A percentile compares a stretch with the other conserved stretches of the same genome.
Evolutionary conservation across 2,797 vertebrate genomes (phyloP).

Genomic region (Melanogrammus aeglefinus): DNA sequence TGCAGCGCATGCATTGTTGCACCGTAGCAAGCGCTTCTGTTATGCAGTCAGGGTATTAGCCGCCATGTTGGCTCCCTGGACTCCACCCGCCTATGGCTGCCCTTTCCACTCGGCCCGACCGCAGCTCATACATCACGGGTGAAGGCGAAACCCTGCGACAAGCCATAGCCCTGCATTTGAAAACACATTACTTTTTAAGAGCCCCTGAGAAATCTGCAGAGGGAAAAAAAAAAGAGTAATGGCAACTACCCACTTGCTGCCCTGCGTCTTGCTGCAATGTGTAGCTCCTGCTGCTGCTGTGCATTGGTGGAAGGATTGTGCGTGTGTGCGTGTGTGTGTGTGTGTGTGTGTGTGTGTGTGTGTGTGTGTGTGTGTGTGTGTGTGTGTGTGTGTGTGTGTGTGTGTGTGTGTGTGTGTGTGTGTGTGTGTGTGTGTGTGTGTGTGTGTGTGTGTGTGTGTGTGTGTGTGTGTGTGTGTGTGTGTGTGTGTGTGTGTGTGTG

Average conservation of each 20-base stretch:
- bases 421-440: no score
- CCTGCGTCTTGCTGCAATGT: conserved; percentile 53
- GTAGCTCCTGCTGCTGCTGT: background rate
- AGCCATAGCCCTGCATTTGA: conserved; percentile 63
- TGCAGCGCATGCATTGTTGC: no score
- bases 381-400: no score
- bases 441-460: conserved; percentile 11
- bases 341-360: no score
- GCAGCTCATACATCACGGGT: conserved; percentile 56
- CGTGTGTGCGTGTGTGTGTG: background rate
- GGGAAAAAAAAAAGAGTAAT: conserved; percentile 52
- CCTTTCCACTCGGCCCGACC: conserved; percentile 42
- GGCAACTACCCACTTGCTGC: conserved; percentile 51
- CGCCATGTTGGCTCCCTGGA: background rate
- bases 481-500: background rate
- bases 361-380: background rate
- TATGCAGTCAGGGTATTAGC: background rate
- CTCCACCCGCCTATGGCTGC: conserved; percentile 26
- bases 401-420: no score
- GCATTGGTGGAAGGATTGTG: background rate
- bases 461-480: conserved; percentile 27
- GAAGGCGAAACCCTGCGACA: conserved; percentile 36
- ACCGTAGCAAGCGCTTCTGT: background rate
- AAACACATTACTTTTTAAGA: conserved; percentile 71
- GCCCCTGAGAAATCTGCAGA: conserved; percentile 63